Percentiles rank a stretch among this genome's conserved stretches.
Evolutionary conservation across 2,113 vertebrate genomes (phyloP).

Genomic region (Proterorhinus semilunaris): DNA sequence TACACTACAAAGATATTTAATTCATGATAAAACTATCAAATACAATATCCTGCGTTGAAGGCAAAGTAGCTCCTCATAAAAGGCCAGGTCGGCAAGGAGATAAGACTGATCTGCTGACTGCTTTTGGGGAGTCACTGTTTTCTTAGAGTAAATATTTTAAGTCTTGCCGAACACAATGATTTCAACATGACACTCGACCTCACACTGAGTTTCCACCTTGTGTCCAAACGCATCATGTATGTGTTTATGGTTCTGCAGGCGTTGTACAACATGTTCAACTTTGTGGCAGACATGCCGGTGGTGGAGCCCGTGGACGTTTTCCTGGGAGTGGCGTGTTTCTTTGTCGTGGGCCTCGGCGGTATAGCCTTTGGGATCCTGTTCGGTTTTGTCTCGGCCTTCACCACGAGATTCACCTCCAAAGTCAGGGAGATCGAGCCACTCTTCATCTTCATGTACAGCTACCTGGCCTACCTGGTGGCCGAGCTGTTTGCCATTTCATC

Average conservation of each 20-base stretch:
- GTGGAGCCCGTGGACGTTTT: constrained; percentile 89
- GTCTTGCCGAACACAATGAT: constrained; percentile 8
- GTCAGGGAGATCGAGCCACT: constrained; percentile 95
- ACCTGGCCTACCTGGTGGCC: constrained; percentile 92
- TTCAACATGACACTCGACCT: constrained; percentile 15
- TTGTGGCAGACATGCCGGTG: constrained; percentile 88
- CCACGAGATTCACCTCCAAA: constrained; percentile 93
- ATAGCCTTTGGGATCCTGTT: constrained; percentile 89
- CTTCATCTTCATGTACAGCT: constrained; percentile 98
- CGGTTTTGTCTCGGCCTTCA: constrained; percentile 94
- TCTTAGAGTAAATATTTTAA: constrained; percentile 49
- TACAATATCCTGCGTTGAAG: no score
- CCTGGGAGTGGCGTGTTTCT: constrained; percentile 88
- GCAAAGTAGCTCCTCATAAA: no score
- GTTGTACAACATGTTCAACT: constrained; percentile 95
- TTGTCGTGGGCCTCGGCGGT: constrained; percentile 90
- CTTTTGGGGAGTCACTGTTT: constrained; percentile 21
- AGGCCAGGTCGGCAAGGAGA: background rate
- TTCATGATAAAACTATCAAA: no score
- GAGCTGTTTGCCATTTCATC: constrained; percentile 95
- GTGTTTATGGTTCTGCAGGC: constrained; percentile 72
- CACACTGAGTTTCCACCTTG: background rate
- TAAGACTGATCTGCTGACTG: constrained; percentile 1
- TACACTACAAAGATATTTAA: no score
- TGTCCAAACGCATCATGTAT: background rate